Evolutionary conservation across 2,888 invertebrate species (phyloP).

Genomic region (Amphiduros pacificus): DNA sequence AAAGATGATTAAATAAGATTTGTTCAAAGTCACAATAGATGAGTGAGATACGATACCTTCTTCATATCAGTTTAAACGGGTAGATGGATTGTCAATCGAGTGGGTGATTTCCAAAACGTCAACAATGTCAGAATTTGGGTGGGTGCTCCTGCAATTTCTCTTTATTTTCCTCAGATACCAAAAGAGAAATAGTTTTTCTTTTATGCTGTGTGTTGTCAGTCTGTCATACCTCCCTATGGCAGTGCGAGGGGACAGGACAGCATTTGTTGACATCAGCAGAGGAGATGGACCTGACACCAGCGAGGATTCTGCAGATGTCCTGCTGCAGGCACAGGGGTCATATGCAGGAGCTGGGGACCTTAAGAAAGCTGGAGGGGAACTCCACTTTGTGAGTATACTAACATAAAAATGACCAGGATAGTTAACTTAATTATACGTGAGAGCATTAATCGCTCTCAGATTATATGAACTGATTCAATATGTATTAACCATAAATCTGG

Average conservation of each 20-base stretch:
- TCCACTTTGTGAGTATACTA: neutral
- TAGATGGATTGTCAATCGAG: no score
- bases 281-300: neutral
- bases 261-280: constrained; percentile 5
- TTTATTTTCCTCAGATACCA: neutral
- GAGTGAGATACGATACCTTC: no score
- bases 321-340: neutral
- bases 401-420: no score
- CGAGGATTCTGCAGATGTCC: neutral
- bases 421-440: no score
- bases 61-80: no score
- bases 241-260: constrained; percentile 10
- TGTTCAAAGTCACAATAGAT: no score
- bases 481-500: neutral
- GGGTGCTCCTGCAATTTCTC: constrained; percentile 5
- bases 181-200: constrained; percentile 1
- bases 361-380: constrained; percentile 3
- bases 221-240: neutral
- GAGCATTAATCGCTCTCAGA: no score
- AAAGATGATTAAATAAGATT: no score
- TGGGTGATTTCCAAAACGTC: neutral
- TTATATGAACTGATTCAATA: neutral
- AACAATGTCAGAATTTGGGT: constrained; percentile 2
- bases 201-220: neutral
- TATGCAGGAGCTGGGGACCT: constrained; percentile 4